Evolutionary conservation across 2,797 vertebrate species (phyloP), one percentile per base, ranked within the genome.

Genomic region (Glyptemys insculpta): DNA sequence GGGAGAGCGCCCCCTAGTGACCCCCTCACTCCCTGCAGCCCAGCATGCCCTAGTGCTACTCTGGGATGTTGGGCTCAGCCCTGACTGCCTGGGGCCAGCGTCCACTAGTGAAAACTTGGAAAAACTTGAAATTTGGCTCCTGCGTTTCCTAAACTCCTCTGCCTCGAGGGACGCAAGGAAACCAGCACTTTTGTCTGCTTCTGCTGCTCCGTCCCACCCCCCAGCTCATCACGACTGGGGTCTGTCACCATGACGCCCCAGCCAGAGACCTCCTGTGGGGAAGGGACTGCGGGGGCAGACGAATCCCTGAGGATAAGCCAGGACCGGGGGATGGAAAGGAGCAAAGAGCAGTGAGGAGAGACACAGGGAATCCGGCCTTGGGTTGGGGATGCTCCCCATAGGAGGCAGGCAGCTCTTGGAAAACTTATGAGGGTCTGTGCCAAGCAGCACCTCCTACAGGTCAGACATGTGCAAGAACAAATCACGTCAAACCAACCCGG

Each of bases 301-400:
- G 59, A 44, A 79, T 91, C 65, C 83, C 50, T 79, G 47, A 92
- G 93, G 92, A 85, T 62, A 93, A 94, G 90, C 59, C 59, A 81
- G 47, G 83, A 86, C 53, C 79, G 92, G 87, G 59, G 92, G 79
- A 93, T 86, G 90, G 94, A 93, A 91, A 87, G 92, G 74, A 47
- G 87, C 62, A 50, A 91, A 74, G 65, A 6, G 47, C 87, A 86
- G 79, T 57, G 53, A 41, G 91, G 83, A 88, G 93, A 90, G 86
- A 84, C 91, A 54, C 47, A 54, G 37, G 76, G 54, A 52, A 59
- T 31, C 53, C 23, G 62, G 92, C 92, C 90, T 52, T 76, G 52
- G 85, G 86, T 92, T 87, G 88, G 74, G 19, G 37, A 11, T 27
- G 16, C 27, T 44, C 76, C 29, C 62, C 8, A 9, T 19, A 19